Percentiles rank a stretch among this genome's conserved stretches.
phyloP scores from a whole-genome alignment of 2,888 invertebrate genomes.

The Cephus sareptanus region DNA sequence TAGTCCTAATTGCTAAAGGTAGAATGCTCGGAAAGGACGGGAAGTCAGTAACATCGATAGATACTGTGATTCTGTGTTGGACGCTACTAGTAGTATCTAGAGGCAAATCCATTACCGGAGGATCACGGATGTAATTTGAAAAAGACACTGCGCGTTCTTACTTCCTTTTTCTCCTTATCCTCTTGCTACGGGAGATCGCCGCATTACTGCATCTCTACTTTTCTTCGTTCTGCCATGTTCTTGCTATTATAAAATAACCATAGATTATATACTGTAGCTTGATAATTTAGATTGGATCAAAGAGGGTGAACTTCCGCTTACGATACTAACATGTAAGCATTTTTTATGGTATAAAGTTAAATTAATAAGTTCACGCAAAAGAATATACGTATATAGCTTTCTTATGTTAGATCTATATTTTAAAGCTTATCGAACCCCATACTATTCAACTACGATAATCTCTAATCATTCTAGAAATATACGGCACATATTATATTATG shows the following conservation, averaged over 20 bases:
- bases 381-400: too few species aligned
- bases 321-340: too few species aligned
- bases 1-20: neutral
- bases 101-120: slow-evolving; percentile 56
- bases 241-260: neutral
- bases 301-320: too few species aligned
- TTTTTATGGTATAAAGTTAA: too few species aligned
- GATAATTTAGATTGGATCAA: too few species aligned
- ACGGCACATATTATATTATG: neutral
- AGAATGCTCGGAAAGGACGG: neutral
- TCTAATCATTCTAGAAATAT: neutral
- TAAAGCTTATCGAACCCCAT: neutral
- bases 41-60: neutral
- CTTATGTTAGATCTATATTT: neutral
- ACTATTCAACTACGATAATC: neutral
- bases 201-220: neutral
- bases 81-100: slow-evolving; percentile 33
- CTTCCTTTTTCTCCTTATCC: neutral
- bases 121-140: slow-evolving; percentile 58
- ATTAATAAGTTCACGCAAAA: too few species aligned
- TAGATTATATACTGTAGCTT: too few species aligned
- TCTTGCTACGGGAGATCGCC: slow-evolving; percentile 2
- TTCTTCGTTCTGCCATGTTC: neutral
- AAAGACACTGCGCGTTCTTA: slow-evolving; percentile 21
- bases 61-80: neutral